Base-by-base conservation (phyloP, 2,888 invertebrate genomes). In the Crepidodera aurea region DNA sequence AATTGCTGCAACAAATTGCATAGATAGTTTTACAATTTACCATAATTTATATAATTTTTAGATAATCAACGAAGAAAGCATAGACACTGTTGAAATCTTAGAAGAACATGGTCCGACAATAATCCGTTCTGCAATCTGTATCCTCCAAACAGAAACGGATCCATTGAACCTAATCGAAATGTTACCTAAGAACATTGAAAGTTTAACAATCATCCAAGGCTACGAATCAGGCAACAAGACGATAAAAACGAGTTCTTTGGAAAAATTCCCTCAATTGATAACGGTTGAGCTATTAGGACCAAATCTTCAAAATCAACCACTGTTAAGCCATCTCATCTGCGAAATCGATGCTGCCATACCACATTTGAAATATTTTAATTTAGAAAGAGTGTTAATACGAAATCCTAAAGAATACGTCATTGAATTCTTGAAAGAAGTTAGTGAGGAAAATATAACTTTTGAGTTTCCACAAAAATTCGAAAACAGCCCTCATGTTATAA, bases 271-370 rank as follows among this genome's bases (percentile, higher is more conserved):
- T 40, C 83, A 86, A 62, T 77, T 90, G 32, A 79, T 82, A 68
- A 86, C 85, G 1, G 75, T 89, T 42, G 88, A 89, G 73, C 79
- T 89, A 48, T 84, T 87, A 63, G 89, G 89, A 5, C 82, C 79
- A 1, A 82, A 81, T 67, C 73, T 77, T 37, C 68, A 75, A 25
- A 72, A 73, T 44, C 71, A 73, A 65, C 68, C 71, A 51, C 66
- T 66, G 16, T 72, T 72, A 50, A 77, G 77, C 55, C 78, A 79
- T 22, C 76, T 85, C 18, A 76, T 81, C 34, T 78, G 84, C 53
- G 79, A 83, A 51, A 82, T 86, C 37, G 84, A 85, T 70, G 79
- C 79, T 37, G 79, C 84, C 1, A 67, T 85, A 39, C 72, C 77
- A 8, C 76, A 82, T 51, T 68, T 86, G 42, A 81, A 83, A 69